Evolutionary conservation across 2,113 vertebrate species (phyloP), one percentile per base, ranked within the genome.

Genomic region (Xiphophorus hellerii): DNA sequence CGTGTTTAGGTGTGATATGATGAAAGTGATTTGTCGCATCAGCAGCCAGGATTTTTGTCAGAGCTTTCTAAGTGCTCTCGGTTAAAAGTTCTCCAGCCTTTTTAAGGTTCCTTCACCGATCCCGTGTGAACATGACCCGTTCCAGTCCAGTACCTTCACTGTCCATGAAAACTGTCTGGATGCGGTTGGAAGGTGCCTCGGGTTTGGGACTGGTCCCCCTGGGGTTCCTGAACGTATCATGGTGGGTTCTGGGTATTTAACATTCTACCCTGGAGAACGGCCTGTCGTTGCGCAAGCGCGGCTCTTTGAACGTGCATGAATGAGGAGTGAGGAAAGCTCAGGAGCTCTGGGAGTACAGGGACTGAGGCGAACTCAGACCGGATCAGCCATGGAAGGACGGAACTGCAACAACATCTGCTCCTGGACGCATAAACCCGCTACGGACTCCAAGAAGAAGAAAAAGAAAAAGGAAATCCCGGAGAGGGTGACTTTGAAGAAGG

Each of bases 401-500:
- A 89, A 89, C 82, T 67, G 76, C 82, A 76, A 80, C 84, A 78
- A 84, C 71, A 77, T 82, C 76, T 78, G 86, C 83, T 74, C 87
- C 37, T 80, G 83, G 76, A 81, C 86, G 64, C 75, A 77, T 28
- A 76, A 80, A 69, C 69, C 76, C 76, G 81, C 64, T 74, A 78
- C 74, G 78, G 75, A 87, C 33, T 54, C 58, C n/a, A 14, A 48
- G 42, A 72, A 58, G 71, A 83, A 80, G 84, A 77, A 88, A 74
- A 72, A 58, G 71, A 82, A 78, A 83, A 77, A 88, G 74, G 67
- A 83, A 8, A 84, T 90, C 82, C 89, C 90, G 0, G 95, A 95
- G 61, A 91, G 93, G n/a, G 96, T 96, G 84, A 93, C 95, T 9
- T 92, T 96, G 48, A 96, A 96, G 92, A 96, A 97, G 93, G 95